These are phyloP conservation scores for Metridium senile DNA, from an alignment of 92 coral and sea anemone species.

Conservation along the genomic window DNA sequence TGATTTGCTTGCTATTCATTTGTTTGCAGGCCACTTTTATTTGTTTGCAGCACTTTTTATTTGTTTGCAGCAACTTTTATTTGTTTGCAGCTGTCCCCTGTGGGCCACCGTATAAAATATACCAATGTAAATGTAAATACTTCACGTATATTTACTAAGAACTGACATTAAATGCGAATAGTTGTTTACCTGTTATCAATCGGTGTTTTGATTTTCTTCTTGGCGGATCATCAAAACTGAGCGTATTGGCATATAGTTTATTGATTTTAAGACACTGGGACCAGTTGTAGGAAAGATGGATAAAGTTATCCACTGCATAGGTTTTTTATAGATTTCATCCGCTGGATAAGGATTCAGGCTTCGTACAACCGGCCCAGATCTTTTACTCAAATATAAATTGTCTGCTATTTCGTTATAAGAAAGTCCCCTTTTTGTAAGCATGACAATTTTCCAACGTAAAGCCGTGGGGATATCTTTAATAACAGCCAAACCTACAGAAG, in stretches of 20 bases:
- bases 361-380: background rate
- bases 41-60: too few relatives aligned
- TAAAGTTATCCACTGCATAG: too few relatives aligned
- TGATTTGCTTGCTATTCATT: too few relatives aligned
- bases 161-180: background rate
- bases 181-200: slow-evolving; percentile 1
- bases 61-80: too few relatives aligned
- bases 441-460: slow-evolving; percentile 1
- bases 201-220: slow-evolving; percentile 23
- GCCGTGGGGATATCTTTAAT: slow-evolving; percentile 1
- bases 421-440: background rate
- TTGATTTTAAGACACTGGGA: too few relatives aligned
- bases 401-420: slow-evolving; percentile 7
- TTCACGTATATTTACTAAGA: background rate
- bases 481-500: too few relatives aligned
- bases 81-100: too few relatives aligned
- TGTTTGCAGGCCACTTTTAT: too few relatives aligned
- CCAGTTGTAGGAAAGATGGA: too few relatives aligned
- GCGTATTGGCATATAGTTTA: background rate
- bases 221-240: slow-evolving; percentile 6
- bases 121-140: background rate
- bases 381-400: background rate
- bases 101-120: too few relatives aligned
- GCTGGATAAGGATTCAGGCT: too few relatives aligned
- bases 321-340: too few relatives aligned